Conservation (phyloP, 2,797 vertebrate genomes). For the Benthosema pterotum region DNA sequence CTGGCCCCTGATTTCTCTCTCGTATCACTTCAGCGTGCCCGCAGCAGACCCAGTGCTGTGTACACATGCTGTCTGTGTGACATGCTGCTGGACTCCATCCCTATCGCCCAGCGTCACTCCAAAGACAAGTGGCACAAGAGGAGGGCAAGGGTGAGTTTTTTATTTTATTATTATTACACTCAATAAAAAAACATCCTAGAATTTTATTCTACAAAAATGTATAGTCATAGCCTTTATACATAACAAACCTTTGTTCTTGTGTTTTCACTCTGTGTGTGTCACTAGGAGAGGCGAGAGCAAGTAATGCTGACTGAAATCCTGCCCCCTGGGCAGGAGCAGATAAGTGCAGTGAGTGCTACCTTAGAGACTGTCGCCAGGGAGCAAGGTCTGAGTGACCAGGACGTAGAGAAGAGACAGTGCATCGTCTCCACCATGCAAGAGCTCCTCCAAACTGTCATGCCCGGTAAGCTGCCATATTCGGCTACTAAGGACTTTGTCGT, state of each 20-base stretch:
- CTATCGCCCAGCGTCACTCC: slow-evolving; percentile 88
- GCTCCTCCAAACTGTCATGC: slow-evolving; percentile 82
- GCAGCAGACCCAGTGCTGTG: slow-evolving; percentile 83
- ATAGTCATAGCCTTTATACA: not conserved
- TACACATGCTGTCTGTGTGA: slow-evolving; percentile 89
- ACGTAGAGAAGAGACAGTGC: slow-evolving; percentile 79
- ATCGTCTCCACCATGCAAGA: slow-evolving; percentile 86
- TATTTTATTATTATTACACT: not conserved
- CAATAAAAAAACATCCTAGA: no score
- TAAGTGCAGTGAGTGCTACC: slow-evolving; percentile 80
- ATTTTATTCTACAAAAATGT: not conserved
- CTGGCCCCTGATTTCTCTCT: not conserved
- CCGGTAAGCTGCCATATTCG: slow-evolving; percentile 75
- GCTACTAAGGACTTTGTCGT: no score
- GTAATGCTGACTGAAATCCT: slow-evolving; percentile 84
- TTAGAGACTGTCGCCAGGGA: slow-evolving; percentile 83
- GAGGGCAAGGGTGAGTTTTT: slow-evolving; percentile 82
- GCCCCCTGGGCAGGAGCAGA: slow-evolving; percentile 84
- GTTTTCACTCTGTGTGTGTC: slow-evolving; percentile 10
- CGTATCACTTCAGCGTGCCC: slow-evolving; percentile 76
- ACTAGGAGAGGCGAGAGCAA: slow-evolving; percentile 88
- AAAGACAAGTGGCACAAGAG: slow-evolving; percentile 93
- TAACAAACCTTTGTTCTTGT: not conserved
- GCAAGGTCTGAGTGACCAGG: slow-evolving; percentile 83
- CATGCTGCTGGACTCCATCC: slow-evolving; percentile 85